phyloP scores from a whole-genome alignment of 1,140 invertebrate genomes.

The Mactra quadrangularis region DNA sequence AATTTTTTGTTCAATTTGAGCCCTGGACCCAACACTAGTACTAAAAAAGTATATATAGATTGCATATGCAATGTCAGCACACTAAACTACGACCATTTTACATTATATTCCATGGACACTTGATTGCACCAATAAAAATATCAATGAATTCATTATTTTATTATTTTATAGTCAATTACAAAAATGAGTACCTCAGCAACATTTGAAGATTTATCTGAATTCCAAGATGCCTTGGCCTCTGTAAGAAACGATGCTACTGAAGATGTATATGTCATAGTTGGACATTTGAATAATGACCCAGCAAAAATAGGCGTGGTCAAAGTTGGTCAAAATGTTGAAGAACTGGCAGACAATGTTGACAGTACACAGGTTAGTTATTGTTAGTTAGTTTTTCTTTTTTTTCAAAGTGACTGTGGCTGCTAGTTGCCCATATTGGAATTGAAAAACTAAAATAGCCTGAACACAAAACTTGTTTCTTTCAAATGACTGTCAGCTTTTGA shows the following conservation, averaged over 20 bases:
- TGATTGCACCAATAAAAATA: too few relatives aligned
- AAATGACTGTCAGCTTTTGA: too few relatives aligned
- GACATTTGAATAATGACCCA: slow-evolving; percentile 78
- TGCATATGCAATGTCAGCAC: too few relatives aligned
- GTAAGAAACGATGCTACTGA: slow-evolving; percentile 69
- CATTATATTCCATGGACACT: too few relatives aligned
- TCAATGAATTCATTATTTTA: too few relatives aligned
- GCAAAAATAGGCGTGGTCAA: slow-evolving; percentile 64
- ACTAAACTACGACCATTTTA: too few relatives aligned
- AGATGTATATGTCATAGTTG: slow-evolving; percentile 71
- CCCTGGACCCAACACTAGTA: too few relatives aligned
- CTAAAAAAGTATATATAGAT: too few relatives aligned
- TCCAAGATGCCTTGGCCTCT: slow-evolving; percentile 67
- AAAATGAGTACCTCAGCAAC: slow-evolving; percentile 73
- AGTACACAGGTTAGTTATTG: slow-evolving; percentile 60
- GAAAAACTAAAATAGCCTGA: background rate
- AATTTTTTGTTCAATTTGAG: too few relatives aligned
- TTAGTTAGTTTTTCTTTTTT: background rate
- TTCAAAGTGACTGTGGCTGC: background rate
- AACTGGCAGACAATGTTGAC: slow-evolving; percentile 65
- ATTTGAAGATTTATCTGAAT: slow-evolving; percentile 65
- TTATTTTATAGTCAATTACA: too few relatives aligned
- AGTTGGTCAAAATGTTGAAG: slow-evolving; percentile 66
- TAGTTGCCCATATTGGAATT: background rate
- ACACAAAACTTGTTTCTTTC: too few relatives aligned